phyloP scores from a whole-genome alignment of 2,113 vertebrate species.

The Aphelocoma coerulescens region DNA sequence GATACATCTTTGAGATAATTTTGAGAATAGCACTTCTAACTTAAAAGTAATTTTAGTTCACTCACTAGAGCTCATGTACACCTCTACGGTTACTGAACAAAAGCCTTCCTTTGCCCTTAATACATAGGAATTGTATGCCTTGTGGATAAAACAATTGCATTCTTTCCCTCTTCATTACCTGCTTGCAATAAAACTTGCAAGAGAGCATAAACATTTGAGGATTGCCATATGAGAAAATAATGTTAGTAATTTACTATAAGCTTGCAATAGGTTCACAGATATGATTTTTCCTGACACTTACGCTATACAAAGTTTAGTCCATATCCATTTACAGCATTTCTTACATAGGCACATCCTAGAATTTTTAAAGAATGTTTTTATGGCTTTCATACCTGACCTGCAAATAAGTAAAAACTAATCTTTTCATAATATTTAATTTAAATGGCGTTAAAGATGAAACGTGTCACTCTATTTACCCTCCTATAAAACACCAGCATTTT shows the following conservation, averaged over 20 bases:
- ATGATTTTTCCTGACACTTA: constrained; percentile 20
- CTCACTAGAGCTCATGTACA: constrained; percentile 1
- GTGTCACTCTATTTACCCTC: not conserved
- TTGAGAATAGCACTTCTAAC: constrained; percentile 6
- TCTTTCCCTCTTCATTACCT: constrained; percentile 57
- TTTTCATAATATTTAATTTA: not conserved
- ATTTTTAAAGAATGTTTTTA: not conserved
- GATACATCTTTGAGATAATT: not conserved
- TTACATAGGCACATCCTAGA: not conserved
- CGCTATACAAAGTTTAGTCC: constrained; percentile 2
- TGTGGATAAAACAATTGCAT: constrained; percentile 71
- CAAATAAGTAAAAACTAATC: not conserved
- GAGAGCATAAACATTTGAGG: constrained; percentile 63
- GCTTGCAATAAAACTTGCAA: constrained; percentile 64
- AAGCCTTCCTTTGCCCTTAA: constrained; percentile 56
- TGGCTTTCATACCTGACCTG: not conserved
- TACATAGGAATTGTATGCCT: constrained; percentile 59
- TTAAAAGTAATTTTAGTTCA: constrained; percentile 66
- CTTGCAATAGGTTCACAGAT: constrained; percentile 28
- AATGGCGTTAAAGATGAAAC: not conserved
- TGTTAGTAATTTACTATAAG: constrained; percentile 48
- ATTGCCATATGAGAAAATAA: constrained; percentile 49
- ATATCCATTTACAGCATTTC: constrained; percentile 18
- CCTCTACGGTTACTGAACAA: constrained; percentile 39
- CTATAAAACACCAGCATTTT: not conserved